Percentiles rank a stretch among this genome's conserved stretches.
Evolutionary conservation across 1,140 invertebrate genomes (phyloP).

Genomic region (Branchinecta lynchi): DNA sequence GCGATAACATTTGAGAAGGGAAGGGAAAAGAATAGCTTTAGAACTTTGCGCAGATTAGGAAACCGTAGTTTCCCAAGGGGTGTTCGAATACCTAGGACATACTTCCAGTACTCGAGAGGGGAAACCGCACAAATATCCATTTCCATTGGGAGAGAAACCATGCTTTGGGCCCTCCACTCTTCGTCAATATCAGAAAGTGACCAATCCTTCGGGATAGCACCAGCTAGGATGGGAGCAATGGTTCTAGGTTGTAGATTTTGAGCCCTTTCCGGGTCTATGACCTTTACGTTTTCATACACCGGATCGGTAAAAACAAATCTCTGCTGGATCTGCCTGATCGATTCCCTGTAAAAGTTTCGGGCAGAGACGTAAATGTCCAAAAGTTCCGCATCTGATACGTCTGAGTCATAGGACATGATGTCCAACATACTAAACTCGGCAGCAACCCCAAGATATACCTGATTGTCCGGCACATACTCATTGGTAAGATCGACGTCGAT

Average conservation of each 20-base stretch:
- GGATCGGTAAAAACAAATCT: neutral
- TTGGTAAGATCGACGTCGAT: neutral
- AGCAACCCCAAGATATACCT: slow-evolving; percentile 5
- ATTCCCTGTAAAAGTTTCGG: neutral
- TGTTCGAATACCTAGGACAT: neutral
- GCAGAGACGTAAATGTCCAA: neutral
- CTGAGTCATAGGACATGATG: slow-evolving; percentile 4
- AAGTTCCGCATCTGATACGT: neutral
- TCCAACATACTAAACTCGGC: slow-evolving; percentile 3
- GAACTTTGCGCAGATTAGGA: neutral
- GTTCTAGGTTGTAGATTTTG: neutral
- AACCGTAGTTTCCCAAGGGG: neutral
- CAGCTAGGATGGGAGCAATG: neutral
- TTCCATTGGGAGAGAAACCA: neutral
- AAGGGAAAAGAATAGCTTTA: too few species aligned
- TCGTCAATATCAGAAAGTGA: neutral
- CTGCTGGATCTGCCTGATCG: neutral
- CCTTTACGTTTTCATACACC: neutral
- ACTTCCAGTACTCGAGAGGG: neutral
- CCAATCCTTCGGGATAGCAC: neutral
- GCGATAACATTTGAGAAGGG: neutral
- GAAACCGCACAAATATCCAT: neutral
- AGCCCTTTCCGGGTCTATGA: neutral
- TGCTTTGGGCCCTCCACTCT: neutral
- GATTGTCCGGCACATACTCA: neutral